Conservation (phyloP, 2,797 vertebrate genomes). For the Eurystomus glaucurus region DNA sequence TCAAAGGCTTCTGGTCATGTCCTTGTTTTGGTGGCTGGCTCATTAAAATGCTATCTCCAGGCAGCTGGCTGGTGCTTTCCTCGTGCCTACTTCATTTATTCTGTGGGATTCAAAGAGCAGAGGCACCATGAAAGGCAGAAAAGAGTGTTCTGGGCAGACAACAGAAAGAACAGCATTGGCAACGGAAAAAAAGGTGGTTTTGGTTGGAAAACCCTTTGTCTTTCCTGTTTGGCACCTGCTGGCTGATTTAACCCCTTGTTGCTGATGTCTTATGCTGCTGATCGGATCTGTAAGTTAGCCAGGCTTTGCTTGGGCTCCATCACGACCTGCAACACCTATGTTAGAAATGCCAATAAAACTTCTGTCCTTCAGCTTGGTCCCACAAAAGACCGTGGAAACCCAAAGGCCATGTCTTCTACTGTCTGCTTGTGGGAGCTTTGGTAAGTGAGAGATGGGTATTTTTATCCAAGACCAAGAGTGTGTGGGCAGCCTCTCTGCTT, state of each 20-base stretch:
- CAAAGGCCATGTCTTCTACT: not conserved
- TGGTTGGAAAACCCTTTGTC: not conserved
- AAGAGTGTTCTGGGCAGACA: not conserved
- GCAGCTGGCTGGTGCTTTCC: not conserved
- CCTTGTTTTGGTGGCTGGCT: not conserved
- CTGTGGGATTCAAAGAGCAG: not conserved
- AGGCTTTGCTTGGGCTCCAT: not conserved
- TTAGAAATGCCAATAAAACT: not conserved
- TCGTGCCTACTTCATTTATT: not conserved
- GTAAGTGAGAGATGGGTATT: not conserved
- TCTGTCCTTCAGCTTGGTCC: not conserved
- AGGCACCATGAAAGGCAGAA: not conserved
- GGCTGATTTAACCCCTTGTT: not conserved
- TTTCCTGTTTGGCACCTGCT: not conserved
- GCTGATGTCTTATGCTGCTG: not conserved
- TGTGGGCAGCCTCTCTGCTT: not conserved
- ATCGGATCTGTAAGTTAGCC: not conserved
- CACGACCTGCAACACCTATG: not conserved
- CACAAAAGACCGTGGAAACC: not conserved
- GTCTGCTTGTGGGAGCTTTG: not conserved
- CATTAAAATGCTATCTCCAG: slow-evolving; percentile 30
- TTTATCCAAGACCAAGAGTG: not conserved
- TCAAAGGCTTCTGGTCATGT: not conserved
- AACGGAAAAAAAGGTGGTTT: not conserved
- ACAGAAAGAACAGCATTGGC: not conserved